Conservation (phyloP, 2,888 invertebrate species). For the Synanthedon vespiformis region DNA sequence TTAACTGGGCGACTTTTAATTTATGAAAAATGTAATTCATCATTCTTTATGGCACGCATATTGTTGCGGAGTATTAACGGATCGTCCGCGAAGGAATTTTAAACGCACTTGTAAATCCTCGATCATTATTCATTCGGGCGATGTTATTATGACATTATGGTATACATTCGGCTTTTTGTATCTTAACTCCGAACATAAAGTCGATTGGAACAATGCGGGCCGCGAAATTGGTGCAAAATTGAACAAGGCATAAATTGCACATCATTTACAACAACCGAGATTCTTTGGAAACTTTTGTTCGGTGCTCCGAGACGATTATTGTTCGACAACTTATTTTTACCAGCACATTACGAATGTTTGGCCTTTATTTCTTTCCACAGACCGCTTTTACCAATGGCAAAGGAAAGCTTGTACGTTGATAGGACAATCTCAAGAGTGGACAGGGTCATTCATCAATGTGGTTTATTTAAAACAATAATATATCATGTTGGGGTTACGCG, state of each 20-base stretch:
- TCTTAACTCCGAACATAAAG: slow-evolving; percentile 18
- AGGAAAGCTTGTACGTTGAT: not conserved
- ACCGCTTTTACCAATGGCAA: not conserved
- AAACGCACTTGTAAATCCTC: slow-evolving; percentile 34
- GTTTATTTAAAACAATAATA: slow-evolving; percentile 37
- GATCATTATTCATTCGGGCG: slow-evolving; percentile 34
- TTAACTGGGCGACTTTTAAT: slow-evolving; percentile 14
- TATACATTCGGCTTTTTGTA: slow-evolving; percentile 27
- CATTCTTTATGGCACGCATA: slow-evolving; percentile 24
- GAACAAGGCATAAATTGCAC: slow-evolving; percentile 44
- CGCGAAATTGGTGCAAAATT: slow-evolving; percentile 60
- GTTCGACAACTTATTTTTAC: not conserved
- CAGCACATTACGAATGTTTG: not conserved
- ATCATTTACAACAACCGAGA: slow-evolving; percentile 31
- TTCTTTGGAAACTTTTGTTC: slow-evolving; percentile 10
- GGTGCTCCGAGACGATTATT: not conserved
- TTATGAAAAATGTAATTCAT: slow-evolving; percentile 27
- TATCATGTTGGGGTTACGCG: slow-evolving; percentile 23
- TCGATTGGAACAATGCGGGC: slow-evolving; percentile 23
- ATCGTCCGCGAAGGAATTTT: slow-evolving; percentile 26
- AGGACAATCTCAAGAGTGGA: slow-evolving; percentile 9
- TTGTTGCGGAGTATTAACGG: slow-evolving; percentile 14
- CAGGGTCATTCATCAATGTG: slow-evolving; percentile 29
- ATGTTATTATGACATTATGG: slow-evolving; percentile 37
- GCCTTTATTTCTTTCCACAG: not conserved